Evolutionary conservation across 2,888 invertebrate species (phyloP), one percentile per base, ranked within the genome.

Genomic region (Eupithecia inturbata): DNA sequence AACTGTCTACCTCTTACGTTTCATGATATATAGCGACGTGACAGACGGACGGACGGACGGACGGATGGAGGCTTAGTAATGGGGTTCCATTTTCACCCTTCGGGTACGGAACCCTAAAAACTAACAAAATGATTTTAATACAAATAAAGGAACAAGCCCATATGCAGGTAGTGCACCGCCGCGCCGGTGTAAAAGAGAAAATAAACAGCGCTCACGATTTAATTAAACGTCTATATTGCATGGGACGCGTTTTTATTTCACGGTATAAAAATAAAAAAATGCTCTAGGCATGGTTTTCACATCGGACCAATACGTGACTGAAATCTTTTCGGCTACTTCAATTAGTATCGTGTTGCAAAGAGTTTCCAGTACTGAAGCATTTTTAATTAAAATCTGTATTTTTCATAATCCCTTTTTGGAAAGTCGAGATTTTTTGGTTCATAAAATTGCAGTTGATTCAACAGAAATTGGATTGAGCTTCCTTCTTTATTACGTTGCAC

Each of bases 401-500:
- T 7, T 45, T 7, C 19, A 45, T n/a, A 2, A 16, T 45, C 6
- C 7, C n/a, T 45, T 45, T 45, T 7, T 57, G 12, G 57, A 57
- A 57, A 26, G 22, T 57, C 14, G 12, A 3, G 22, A 26, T 57
- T 14, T 57, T 26, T 36, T 22, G 4, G 57, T 26, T 14, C 12
- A 26, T 26, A 28, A 53, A 70, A 71, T 45, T 70, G 49, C 49
- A 49, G 49, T 64, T 57, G 22, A 1, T 26, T 57, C 57, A 26
- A 57, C 4, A 26, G 22, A 57, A 53, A 57, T 57, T 57, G 6
- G 10, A 14, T 26, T 22, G 26, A 62, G 62, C 53, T 63, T 62
- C 36, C 26, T 68, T 66, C 39, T 57, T 68, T 68, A 72, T 64
- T 26, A 28, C 71, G 74, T 74, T 66, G 67, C 68, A 64, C 28